These are phyloP conservation scores for Pecten maximus DNA, from an alignment of 2,888 invertebrate species.

Conservation along the genomic window DNA sequence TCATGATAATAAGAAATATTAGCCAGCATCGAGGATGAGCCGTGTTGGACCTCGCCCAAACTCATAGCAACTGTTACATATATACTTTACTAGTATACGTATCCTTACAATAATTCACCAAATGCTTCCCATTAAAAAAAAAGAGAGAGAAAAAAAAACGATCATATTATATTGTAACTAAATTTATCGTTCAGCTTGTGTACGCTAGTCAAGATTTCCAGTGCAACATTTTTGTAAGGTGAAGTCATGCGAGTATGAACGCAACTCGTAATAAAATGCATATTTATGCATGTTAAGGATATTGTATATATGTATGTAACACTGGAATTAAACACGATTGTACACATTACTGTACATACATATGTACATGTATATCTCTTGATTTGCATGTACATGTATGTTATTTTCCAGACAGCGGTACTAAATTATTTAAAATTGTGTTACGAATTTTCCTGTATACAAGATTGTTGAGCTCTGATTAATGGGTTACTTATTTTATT, in stretches of 20 bases:
- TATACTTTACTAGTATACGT: neutral
- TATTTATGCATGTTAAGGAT: neutral
- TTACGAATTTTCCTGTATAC: no score
- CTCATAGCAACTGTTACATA: slow-evolving; percentile 18
- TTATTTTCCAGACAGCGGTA: no score
- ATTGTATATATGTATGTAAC: no score
- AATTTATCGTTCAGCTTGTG: neutral
- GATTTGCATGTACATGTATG: no score
- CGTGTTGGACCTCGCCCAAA: neutral
- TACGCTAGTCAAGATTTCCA: neutral
- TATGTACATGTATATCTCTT: no score
- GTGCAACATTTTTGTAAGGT: slow-evolving; percentile 20
- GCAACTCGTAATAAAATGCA: neutral
- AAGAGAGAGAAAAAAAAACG: no score
- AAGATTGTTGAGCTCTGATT: no score
- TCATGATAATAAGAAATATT: slow-evolving; percentile 26
- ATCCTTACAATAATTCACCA: neutral
- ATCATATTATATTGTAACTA: slow-evolving; percentile 18
- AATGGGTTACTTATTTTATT: no score
- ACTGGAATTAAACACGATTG: no score
- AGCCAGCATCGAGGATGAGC: neutral
- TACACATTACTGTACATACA: no score
- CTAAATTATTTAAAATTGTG: no score
- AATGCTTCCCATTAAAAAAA: neutral
- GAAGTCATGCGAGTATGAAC: neutral